Conservation (phyloP, 2,797 vertebrate species). For the Takifugu rubripes region DNA sequence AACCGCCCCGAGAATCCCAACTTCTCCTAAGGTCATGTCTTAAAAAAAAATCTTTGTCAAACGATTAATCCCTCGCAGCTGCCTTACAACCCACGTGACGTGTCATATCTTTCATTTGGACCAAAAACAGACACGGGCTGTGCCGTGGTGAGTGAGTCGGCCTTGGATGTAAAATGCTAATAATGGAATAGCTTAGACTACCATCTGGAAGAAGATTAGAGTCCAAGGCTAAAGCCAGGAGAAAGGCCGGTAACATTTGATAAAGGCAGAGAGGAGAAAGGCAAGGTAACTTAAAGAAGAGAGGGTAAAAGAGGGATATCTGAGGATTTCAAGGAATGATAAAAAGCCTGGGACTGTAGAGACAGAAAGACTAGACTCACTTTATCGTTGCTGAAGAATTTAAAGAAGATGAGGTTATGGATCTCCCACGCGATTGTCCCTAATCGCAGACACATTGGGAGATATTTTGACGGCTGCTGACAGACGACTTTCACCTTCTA, state of each 20-base stretch:
- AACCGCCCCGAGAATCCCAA: not conserved
- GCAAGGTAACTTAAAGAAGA: conserved; percentile 49
- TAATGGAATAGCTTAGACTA: conserved; percentile 76
- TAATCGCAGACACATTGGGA: conserved; percentile 14
- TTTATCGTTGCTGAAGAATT: conserved; percentile 56
- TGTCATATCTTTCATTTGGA: conserved; percentile 35
- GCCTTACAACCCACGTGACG: conserved; percentile 29
- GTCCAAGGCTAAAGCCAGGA: conserved; percentile 68
- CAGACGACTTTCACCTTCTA: conserved; percentile 39
- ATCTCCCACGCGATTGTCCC: conserved; percentile 22
- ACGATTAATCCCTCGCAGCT: conserved; percentile 16
- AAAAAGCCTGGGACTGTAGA: conserved; percentile 62
- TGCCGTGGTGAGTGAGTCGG: conserved; percentile 44
- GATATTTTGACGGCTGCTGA: conserved; percentile 45
- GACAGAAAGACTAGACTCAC: conserved; percentile 55
- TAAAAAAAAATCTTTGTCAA: conserved; percentile 13
- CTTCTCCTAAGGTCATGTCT: conserved; percentile 19
- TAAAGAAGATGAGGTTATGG: conserved; percentile 38
- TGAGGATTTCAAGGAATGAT: conserved; percentile 61
- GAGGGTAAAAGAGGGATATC: conserved; percentile 62
- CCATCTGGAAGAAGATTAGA: conserved; percentile 72
- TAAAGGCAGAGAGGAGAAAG: conserved; percentile 50
- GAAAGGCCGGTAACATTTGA: conserved; percentile 62
- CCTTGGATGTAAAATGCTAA: conserved; percentile 74
- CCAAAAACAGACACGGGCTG: conserved; percentile 25